Evolutionary conservation across 2,888 invertebrate genomes (phyloP).

Genomic region (Gasteruption jaculator): DNA sequence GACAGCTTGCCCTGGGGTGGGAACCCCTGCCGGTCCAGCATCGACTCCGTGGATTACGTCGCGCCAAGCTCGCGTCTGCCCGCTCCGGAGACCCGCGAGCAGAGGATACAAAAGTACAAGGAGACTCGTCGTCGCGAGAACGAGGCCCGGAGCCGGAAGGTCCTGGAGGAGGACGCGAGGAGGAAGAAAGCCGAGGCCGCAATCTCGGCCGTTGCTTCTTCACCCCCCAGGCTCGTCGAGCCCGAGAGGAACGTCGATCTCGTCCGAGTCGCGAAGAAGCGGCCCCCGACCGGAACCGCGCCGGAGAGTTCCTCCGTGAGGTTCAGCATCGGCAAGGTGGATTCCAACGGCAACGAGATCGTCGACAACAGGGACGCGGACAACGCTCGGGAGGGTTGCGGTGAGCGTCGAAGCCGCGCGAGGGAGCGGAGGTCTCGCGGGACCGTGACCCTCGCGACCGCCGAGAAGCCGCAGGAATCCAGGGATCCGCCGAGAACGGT

Average conservation of each 20-base stretch:
- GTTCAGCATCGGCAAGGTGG: conserved; percentile 20
- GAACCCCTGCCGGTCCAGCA: conserved; percentile 34
- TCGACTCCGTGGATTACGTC: conserved; percentile 40
- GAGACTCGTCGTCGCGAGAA: conserved; percentile 44
- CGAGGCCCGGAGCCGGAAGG: conserved; percentile 42
- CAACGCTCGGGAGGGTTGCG: conserved; percentile 22
- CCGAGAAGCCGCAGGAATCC: conserved; percentile 33
- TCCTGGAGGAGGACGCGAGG: conserved; percentile 43
- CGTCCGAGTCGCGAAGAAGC: too few species aligned
- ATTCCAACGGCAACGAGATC: conserved; percentile 26
- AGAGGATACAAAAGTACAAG: conserved; percentile 46
- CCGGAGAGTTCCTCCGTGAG: too few species aligned
- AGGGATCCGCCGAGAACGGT: conserved; percentile 26
- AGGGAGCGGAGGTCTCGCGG: conserved; percentile 41
- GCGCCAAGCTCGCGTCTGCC: conserved; percentile 28
- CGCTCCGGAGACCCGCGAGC: conserved; percentile 41
- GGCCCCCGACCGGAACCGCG: too few species aligned
- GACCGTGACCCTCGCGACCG: conserved; percentile 10
- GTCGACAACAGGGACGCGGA: conserved; percentile 29
- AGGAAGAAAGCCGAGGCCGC: conserved; percentile 33
- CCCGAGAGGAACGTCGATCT: too few species aligned
- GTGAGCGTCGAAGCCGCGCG: conserved; percentile 42
- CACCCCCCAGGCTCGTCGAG: too few species aligned
- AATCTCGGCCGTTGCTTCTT: too few species aligned
- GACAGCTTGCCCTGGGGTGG: conserved; percentile 44